These are phyloP conservation scores for Drosophila tsacasi DNA, from an alignment of 1,140 invertebrate species.

Conservation along the genomic window DNA sequence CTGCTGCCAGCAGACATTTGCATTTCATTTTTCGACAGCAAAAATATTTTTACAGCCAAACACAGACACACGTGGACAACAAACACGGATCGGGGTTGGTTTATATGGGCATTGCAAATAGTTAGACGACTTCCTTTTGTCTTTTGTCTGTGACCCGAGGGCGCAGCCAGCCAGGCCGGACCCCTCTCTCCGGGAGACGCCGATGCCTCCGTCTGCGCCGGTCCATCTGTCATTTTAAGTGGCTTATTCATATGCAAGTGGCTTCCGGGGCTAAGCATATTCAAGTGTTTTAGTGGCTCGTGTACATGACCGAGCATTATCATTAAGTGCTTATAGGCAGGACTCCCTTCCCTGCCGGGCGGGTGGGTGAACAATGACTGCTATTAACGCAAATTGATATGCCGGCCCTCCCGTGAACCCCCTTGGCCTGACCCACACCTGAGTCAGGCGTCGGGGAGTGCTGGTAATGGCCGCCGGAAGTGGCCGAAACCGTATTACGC, in stretches of 20 bases:
- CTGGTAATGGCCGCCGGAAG: constrained; percentile 57
- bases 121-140: constrained; percentile 75
- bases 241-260: constrained; percentile 84
- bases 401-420: constrained; percentile 16
- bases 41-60: constrained; percentile 64
- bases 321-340: constrained; percentile 83
- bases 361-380: constrained; percentile 72
- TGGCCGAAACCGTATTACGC: constrained; percentile 49
- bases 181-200: not conserved
- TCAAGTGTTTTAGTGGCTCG: constrained; percentile 83
- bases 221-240: constrained; percentile 83
- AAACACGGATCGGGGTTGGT: constrained; percentile 14
- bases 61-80: constrained; percentile 25
- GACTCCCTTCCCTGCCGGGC: constrained; percentile 5
- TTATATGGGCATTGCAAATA: constrained; percentile 65
- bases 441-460: constrained; percentile 4
- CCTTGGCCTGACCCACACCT: constrained; percentile 4
- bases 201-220: constrained; percentile 31
- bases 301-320: constrained; percentile 82
- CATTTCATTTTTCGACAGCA: constrained; percentile 80
- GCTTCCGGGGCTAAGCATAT: constrained; percentile 83
- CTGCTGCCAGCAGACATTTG: constrained; percentile 69
- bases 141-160: constrained; percentile 66
- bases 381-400: constrained; percentile 84
- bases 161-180: constrained; percentile 20